Base-by-base conservation (phyloP, 2,113 vertebrate species). In the Ciconia maguari region DNA sequence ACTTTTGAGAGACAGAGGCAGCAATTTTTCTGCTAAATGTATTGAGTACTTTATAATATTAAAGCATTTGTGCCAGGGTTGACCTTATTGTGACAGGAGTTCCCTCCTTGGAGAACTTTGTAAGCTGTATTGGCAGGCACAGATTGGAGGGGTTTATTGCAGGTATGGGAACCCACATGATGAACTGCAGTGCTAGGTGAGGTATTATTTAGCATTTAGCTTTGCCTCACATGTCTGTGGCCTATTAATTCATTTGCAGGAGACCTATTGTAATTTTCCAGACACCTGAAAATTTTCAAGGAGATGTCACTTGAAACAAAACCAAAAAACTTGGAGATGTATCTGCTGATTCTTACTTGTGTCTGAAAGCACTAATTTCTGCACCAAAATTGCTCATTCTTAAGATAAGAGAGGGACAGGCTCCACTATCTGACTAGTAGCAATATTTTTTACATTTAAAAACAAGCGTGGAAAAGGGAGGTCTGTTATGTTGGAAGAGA, bases 221-320 rank as follows among this genome's bases (percentile, higher is more conserved):
- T 96, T 93, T 96, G 89, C 74, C 58, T 95, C 2, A 6, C 32
- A 9, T 89, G 74, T 89, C 81, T 87, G 84, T 3, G 49, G 70
- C 65, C 93, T 89, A 93, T 91, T 96, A 96, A 96, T 91, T 75
- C 57, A 42, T 64, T 91, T 89, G 80, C 72, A 44, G 34, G 83
- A 92, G 86, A 78, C 26, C 70, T 91, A 93, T 49, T 94, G 77
- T 76, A 89, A 89, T 84, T 95, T 96, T 94, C 89, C 66, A 96
- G 89, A 77, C 89, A 87, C 77, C 54, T 95, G 93, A 94, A 89
- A 72, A 84, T 84, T 94, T 96, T 94, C 74, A 76, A 89, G 91
- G 93, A 97, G 94, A 84, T 96, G 87, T 84, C 87, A 85, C 87
- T 89, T 97, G 65, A 86, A 94, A 76, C 46, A 94, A 95, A 94